Conservation (phyloP, 1,140 invertebrate genomes). For the Euschistus heros region DNA sequence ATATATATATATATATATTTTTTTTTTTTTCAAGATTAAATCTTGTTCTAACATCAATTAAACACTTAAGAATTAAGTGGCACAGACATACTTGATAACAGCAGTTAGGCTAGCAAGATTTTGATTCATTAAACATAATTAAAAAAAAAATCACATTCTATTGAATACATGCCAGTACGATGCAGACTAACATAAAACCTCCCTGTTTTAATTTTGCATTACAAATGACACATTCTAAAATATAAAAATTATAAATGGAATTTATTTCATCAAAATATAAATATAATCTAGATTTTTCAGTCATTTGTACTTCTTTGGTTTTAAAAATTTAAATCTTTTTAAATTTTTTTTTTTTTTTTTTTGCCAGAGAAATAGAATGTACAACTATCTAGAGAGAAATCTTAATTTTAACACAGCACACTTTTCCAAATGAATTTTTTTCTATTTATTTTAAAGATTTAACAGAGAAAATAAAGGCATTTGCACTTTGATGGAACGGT, state of each 20-base stretch:
- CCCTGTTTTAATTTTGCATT: slow-evolving; percentile 27
- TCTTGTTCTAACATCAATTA: no score
- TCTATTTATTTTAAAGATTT: slow-evolving; percentile 4
- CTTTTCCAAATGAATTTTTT: slow-evolving; percentile 23
- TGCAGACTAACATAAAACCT: slow-evolving; percentile 23
- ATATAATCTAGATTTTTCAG: slow-evolving; percentile 28
- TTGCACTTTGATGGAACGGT: slow-evolving; percentile 24
- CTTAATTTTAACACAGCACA: slow-evolving; percentile 27
- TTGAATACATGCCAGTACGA: slow-evolving; percentile 21
- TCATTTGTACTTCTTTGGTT: slow-evolving; percentile 28
- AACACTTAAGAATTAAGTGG: no score
- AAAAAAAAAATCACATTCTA: slow-evolving; percentile 24
- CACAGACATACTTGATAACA: no score
- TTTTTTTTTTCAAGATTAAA: no score
- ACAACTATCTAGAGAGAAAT: slow-evolving; percentile 24
- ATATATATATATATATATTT: no score
- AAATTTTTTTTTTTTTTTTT: slow-evolving; percentile 18
- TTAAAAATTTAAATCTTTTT: slow-evolving; percentile 20
- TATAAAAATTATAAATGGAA: slow-evolving; percentile 25
- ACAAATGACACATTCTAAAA: slow-evolving; percentile 26
- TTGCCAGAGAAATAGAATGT: slow-evolving; percentile 26
- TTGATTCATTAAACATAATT: slow-evolving; percentile 18
- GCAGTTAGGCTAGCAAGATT: slow-evolving; percentile 19
- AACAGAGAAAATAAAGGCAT: slow-evolving; percentile 24
- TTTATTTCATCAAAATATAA: slow-evolving; percentile 26